Conservation (phyloP, 2,113 vertebrate species). For the Lonchura striata region DNA sequence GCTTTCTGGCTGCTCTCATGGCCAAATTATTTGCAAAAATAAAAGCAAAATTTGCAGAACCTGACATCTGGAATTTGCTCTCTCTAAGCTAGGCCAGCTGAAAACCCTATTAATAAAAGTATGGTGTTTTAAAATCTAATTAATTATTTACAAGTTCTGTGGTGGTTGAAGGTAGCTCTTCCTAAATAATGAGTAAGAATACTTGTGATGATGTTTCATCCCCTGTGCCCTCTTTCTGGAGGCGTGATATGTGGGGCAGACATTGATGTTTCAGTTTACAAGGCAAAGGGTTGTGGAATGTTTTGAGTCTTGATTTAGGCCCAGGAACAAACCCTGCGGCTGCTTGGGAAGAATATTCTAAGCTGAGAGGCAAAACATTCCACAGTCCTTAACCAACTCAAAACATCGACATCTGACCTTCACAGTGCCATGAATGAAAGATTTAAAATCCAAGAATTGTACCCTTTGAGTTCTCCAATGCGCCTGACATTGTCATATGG, state of each 20-base stretch:
- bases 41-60: not conserved
- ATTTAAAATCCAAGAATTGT: conserved; percentile 16
- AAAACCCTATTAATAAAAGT: not conserved
- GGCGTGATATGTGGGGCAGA: not conserved
- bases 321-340: not conserved
- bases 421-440: conserved; percentile 60
- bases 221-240: not conserved
- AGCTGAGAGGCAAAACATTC: conserved; percentile 64
- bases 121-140: accelerated
- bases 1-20: not conserved
- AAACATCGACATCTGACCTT: conserved; percentile 46
- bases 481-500: not conserved
- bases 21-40: not conserved
- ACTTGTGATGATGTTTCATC: not conserved
- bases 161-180: not conserved
- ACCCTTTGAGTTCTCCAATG: not conserved
- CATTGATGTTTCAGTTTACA: conserved; percentile 12
- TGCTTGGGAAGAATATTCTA: conserved; percentile 62
- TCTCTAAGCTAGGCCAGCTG: not conserved
- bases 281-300: conserved; percentile 27
- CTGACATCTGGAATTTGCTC: not conserved
- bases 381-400: not conserved
- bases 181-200: not conserved
- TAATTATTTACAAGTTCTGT: not conserved
- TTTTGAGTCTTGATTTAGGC: conserved; percentile 58